Conservation (phyloP, 2,888 invertebrate genomes). For the Protophormia terraenovae region DNA sequence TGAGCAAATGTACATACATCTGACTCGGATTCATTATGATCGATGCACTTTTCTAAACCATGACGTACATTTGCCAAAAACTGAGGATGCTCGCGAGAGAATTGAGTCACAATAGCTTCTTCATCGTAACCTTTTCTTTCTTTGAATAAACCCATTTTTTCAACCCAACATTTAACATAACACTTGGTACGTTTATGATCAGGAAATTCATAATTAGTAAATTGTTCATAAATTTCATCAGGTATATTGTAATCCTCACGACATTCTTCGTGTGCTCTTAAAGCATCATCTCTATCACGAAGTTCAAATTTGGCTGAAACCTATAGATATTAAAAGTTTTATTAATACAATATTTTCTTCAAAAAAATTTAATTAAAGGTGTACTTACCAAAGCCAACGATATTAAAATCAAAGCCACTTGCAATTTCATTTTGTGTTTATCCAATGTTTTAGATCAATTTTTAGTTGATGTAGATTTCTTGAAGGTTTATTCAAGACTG, state of each 20-base stretch:
- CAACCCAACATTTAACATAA: conserved; percentile 79
- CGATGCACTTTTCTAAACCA: conserved; percentile 78
- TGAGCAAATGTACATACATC: conserved; percentile 77
- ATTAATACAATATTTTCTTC: too few relatives aligned
- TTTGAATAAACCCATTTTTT: conserved; percentile 78
- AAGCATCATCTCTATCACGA: conserved; percentile 76
- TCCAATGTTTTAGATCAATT: background rate
- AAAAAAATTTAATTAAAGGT: background rate
- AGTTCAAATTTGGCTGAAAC: conserved; percentile 73
- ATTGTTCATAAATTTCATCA: conserved; percentile 77
- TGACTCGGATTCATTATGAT: conserved; percentile 77
- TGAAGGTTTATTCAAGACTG: conserved; percentile 51
- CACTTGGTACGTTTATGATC: conserved; percentile 77
- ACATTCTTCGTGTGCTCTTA: conserved; percentile 76
- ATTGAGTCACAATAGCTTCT: conserved; percentile 75
- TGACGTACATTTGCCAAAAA: conserved; percentile 73
- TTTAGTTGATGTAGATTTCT: conserved; percentile 48
- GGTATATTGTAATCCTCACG: conserved; percentile 74
- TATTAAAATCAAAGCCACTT: conserved; percentile 70
- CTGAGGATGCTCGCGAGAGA: conserved; percentile 72
- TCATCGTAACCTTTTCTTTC: conserved; percentile 75
- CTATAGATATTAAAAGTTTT: conserved; percentile 43
- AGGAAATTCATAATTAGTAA: conserved; percentile 76
- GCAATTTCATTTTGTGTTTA: conserved; percentile 73
- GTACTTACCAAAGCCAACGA: conserved; percentile 74